phyloP scores from a whole-genome alignment of 2,888 invertebrate genomes.

The Prostheceraeus crozeri region DNA sequence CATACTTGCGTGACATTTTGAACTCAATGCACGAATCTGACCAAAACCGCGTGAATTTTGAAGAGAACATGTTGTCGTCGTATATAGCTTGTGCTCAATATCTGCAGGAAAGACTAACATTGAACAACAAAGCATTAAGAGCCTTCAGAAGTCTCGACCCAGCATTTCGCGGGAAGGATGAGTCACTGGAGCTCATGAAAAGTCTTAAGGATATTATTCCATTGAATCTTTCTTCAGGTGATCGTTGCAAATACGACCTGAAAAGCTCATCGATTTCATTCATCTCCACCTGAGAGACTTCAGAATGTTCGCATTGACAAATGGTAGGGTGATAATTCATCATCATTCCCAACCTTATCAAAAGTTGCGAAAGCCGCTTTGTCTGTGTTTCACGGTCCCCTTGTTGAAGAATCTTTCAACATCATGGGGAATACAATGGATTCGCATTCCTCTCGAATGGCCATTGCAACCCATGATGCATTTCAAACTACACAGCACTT shows the following conservation, averaged over 20 bases:
- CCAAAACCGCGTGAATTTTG: no score
- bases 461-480: not conserved
- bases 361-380: not conserved
- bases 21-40: no score
- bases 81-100: conserved; percentile 36
- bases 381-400: conserved; percentile 42
- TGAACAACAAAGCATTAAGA: conserved; percentile 38
- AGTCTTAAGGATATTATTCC: conserved; percentile 27
- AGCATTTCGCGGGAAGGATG: conserved; percentile 36
- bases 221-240: conserved; percentile 22
- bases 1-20: no score
- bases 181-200: conserved; percentile 37
- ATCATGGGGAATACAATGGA: conserved; percentile 42
- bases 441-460: conserved; percentile 38
- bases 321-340: no score
- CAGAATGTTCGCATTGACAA: not conserved
- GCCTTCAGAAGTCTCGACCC: conserved; percentile 40
- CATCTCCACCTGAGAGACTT: not conserved
- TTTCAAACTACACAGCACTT: conserved; percentile 8
- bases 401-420: conserved; percentile 42
- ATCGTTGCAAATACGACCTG: conserved; percentile 34
- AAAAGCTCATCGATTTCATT: conserved; percentile 37
- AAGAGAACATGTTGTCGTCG: no score
- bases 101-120: conserved; percentile 40
- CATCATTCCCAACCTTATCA: no score